Percentiles rank a stretch among this genome's conserved stretches.
Evolutionary conservation across 2,797 vertebrate genomes (phyloP).

Genomic region (Leuciscus waleckii): DNA sequence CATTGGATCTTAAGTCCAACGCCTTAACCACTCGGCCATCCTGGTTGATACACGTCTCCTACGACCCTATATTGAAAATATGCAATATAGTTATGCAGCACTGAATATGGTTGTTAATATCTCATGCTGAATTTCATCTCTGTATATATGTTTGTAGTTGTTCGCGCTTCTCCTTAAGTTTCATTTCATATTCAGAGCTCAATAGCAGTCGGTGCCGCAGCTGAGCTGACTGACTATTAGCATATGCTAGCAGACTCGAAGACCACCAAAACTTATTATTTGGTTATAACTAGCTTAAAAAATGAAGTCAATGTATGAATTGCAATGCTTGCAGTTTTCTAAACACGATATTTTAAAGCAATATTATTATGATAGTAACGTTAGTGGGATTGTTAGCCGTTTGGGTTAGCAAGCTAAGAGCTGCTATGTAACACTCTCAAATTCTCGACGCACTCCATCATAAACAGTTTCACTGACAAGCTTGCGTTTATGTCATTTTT

Average conservation of each 20-base stretch:
- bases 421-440: too few relatives aligned
- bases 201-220: too few relatives aligned
- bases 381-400: not conserved
- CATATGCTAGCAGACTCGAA: not conserved
- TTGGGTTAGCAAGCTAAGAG: not conserved
- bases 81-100: too few relatives aligned
- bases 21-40: conserved; percentile 90
- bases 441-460: not conserved
- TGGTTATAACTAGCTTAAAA: not conserved
- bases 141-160: not conserved
- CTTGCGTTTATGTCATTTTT: not conserved
- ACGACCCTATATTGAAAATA: too few relatives aligned
- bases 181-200: not conserved
- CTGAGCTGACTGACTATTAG: not conserved
- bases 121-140: too few relatives aligned
- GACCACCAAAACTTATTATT: not conserved
- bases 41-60: conserved; percentile 70
- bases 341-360: not conserved
- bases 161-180: too few relatives aligned
- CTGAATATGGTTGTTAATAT: fast-evolving
- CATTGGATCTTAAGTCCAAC: conserved; percentile 91
- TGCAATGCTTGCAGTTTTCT: not conserved
- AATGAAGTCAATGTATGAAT: not conserved
- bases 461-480: not conserved
- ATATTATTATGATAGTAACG: too few relatives aligned